Conservation (phyloP, 2,888 invertebrate species). For the Acanthoscelides obtectus region DNA sequence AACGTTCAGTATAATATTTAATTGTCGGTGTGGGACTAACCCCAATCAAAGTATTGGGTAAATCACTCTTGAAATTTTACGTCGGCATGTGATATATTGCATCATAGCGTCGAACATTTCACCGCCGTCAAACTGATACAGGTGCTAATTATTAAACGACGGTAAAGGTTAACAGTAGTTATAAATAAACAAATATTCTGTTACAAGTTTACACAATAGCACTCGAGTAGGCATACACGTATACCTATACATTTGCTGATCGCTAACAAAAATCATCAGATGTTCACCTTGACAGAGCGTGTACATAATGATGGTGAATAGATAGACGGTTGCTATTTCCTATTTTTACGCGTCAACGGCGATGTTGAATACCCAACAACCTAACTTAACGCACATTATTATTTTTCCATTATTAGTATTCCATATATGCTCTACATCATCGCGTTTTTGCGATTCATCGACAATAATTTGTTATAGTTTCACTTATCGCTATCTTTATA, state of each 20-base stretch:
- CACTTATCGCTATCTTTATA: not conserved
- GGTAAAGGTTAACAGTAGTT: not conserved
- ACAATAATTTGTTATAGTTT: not conserved
- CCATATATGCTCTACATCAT: not conserved
- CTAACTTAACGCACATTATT: not conserved
- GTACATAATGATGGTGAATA: not conserved
- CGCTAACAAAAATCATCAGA: not conserved
- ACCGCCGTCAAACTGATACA: not conserved
- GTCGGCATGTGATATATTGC: not conserved
- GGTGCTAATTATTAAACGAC: not conserved
- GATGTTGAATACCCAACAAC: not conserved
- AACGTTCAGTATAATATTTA: no score
- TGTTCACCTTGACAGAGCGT: not conserved
- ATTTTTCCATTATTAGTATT: not conserved
- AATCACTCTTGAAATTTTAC: not conserved
- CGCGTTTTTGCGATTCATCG: not conserved
- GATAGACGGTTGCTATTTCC: not conserved
- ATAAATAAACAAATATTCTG: not conserved
- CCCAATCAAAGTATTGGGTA: not conserved
- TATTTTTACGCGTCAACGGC: not conserved
- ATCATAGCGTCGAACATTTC: not conserved
- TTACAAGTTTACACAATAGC: not conserved
- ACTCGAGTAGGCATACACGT: not conserved
- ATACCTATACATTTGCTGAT: not conserved
- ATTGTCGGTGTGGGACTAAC: no score